Conservation (phyloP, 2,888 invertebrate genomes). For the Tridacna gigas region DNA sequence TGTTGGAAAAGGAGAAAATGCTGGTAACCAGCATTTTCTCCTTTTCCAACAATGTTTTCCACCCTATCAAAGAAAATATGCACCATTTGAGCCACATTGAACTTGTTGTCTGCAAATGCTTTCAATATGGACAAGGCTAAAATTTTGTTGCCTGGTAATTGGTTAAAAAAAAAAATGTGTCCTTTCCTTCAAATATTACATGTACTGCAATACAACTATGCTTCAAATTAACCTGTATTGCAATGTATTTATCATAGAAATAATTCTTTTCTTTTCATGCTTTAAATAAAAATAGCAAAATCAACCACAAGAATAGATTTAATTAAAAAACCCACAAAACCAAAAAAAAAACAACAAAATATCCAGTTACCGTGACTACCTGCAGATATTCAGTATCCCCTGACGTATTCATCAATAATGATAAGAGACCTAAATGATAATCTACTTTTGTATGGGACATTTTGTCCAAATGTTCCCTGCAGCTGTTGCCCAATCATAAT, state of each 20-base stretch:
- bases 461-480: conserved; percentile 10
- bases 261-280: too few relatives aligned
- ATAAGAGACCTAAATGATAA: neutral
- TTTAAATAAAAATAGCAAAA: too few relatives aligned
- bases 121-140: neutral
- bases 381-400: neutral
- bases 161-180: too few relatives aligned
- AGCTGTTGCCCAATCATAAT: conserved; percentile 24
- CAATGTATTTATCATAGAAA: too few relatives aligned
- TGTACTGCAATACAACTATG: too few relatives aligned
- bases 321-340: neutral
- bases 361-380: neutral
- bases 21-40: neutral
- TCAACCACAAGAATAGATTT: neutral
- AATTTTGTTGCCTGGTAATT: too few relatives aligned
- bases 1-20: neutral
- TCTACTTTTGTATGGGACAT: conserved; percentile 21
- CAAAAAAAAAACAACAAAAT: neutral
- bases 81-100: too few relatives aligned
- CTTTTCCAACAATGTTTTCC: neutral
- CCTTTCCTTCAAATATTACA: too few relatives aligned
- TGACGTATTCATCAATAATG: conserved; percentile 19
- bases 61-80: neutral
- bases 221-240: too few relatives aligned
- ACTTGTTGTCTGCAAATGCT: neutral